Percentiles rank a stretch among this genome's conserved stretches.
These are phyloP conservation scores for Hymenopus coronatus DNA, from an alignment of 2,888 invertebrate species.

Conservation along the genomic window DNA sequence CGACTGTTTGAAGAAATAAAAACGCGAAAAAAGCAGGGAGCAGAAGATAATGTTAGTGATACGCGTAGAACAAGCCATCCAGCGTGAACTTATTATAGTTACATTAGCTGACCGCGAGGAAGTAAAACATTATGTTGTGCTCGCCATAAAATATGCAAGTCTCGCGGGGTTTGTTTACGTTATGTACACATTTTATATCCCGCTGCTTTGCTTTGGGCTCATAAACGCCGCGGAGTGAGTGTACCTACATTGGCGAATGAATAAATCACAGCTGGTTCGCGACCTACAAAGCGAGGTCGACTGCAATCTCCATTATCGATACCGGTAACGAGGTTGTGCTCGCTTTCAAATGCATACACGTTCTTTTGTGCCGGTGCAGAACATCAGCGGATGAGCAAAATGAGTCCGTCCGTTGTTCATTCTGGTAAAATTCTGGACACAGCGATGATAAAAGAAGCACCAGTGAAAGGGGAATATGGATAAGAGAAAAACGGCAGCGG, in stretches of 20 bases:
- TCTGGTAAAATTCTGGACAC: neutral
- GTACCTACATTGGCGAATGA: neutral
- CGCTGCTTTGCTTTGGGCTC: neutral
- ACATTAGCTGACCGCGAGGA: neutral
- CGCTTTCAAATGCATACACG: neutral
- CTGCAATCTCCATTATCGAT: neutral
- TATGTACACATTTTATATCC: neutral
- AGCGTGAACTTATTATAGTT: neutral
- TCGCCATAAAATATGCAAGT: neutral
- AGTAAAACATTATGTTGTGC: neutral
- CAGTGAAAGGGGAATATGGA: no score
- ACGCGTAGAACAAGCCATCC: neutral
- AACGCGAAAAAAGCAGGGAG: neutral
- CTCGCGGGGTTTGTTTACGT: neutral
- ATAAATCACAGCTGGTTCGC: neutral
- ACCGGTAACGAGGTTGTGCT: neutral
- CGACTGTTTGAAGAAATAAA: neutral
- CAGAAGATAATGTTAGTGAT: neutral
- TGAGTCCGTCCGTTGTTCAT: neutral
- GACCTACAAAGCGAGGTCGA: neutral
- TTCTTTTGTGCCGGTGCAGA: neutral
- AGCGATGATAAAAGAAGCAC: neutral
- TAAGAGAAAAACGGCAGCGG: no score
- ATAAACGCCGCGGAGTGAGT: neutral
- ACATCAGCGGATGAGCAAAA: neutral